Percentiles rank a stretch among this genome's conserved stretches.
These are phyloP conservation scores for Papilio polytes DNA, from an alignment of 1,140 invertebrate species.

Conservation along the genomic window DNA sequence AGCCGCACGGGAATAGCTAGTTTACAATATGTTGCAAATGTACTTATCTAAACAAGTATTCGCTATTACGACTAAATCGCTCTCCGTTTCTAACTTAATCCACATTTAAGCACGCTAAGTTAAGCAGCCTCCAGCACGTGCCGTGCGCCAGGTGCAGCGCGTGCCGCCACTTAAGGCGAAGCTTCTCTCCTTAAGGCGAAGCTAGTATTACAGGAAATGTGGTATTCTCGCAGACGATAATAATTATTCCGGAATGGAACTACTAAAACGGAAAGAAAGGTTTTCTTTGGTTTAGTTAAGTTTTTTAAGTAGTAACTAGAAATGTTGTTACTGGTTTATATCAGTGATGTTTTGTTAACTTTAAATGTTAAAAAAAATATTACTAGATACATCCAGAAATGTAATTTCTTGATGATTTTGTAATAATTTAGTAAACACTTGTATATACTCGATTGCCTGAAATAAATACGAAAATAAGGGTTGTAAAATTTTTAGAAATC, in stretches of 20 bases:
- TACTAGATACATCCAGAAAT: too few species aligned
- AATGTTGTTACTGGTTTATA: too few species aligned
- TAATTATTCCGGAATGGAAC: constrained; percentile 31
- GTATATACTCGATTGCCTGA: too few species aligned
- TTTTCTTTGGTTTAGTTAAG: constrained; percentile 4
- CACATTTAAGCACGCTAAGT: background rate
- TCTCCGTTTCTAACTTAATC: background rate
- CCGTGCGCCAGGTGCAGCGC: constrained; percentile 35
- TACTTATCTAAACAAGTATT: too few species aligned
- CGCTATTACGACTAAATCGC: background rate
- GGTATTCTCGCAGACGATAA: constrained; percentile 18
- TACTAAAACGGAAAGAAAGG: constrained; percentile 16
- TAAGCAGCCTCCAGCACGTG: constrained; percentile 37
- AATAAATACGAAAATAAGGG: too few species aligned
- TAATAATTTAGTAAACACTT: too few species aligned
- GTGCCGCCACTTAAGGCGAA: constrained; percentile 35
- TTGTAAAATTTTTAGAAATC: too few species aligned
- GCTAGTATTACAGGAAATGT: constrained; percentile 9
- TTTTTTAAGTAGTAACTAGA: background rate
- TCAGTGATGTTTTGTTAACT: too few species aligned
- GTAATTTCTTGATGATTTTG: too few species aligned
- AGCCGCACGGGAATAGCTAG: too few species aligned
- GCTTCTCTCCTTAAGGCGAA: background rate
- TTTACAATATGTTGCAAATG: too few species aligned
- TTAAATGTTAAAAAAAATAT: too few species aligned